These are phyloP conservation scores for Hirtodrosophila confusa DNA, from an alignment of 2,888 invertebrate genomes.

Conservation along the genomic window DNA sequence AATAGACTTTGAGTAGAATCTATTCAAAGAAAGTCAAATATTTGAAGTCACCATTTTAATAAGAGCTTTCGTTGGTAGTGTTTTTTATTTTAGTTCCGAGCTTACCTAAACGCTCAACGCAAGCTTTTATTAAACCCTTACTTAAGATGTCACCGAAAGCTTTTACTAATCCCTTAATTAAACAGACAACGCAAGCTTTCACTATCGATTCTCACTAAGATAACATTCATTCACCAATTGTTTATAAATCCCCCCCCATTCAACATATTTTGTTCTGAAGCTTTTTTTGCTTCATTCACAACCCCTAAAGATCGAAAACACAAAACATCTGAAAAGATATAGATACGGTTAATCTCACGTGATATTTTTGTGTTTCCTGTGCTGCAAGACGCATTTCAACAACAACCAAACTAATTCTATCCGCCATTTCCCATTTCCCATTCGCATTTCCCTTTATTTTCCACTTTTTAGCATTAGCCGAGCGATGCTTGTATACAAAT, in stretches of 20 bases:
- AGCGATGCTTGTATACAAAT: slow-evolving; percentile 53
- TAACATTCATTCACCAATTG: slow-evolving; percentile 23
- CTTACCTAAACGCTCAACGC: too few species aligned
- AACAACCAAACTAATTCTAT: slow-evolving; percentile 21
- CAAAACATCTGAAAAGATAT: slow-evolving; percentile 18
- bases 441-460: slow-evolving; percentile 32
- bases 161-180: too few species aligned
- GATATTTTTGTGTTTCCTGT: slow-evolving; percentile 44
- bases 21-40: too few species aligned
- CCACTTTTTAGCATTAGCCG: slow-evolving; percentile 31
- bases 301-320: slow-evolving; percentile 3
- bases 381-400: slow-evolving; percentile 40
- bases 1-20: too few species aligned
- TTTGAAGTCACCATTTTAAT: too few species aligned
- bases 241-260: not conserved
- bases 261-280: not conserved
- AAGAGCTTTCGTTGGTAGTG: too few species aligned
- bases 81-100: too few species aligned
- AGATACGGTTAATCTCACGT: slow-evolving; percentile 41
- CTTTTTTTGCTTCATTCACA: too few species aligned
- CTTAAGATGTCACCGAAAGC: too few species aligned
- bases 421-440: slow-evolving; percentile 9
- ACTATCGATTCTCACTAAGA: not conserved
- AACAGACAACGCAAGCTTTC: too few species aligned
- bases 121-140: too few species aligned